These are phyloP conservation scores for Pangasius djambal DNA, from an alignment of 2,797 vertebrate species.

Conservation along the genomic window DNA sequence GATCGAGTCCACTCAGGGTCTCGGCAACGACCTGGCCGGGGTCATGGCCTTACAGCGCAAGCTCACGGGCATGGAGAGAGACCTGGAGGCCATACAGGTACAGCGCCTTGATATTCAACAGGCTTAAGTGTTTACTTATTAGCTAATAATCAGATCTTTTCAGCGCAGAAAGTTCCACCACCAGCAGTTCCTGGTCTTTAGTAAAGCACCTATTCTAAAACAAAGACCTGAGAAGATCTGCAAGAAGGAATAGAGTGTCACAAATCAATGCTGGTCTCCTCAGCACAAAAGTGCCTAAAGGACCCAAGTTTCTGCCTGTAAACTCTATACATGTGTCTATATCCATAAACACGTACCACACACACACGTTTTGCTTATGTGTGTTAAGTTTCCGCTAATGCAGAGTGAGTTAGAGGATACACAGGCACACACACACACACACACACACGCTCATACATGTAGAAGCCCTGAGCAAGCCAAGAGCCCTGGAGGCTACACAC, in stretches of 20 bases:
- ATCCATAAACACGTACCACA: background rate
- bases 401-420: background rate
- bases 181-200: background rate
- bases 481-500: background rate
- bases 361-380: too few species aligned
- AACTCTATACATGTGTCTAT: background rate
- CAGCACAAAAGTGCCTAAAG: too few species aligned
- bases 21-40: conserved; percentile 91
- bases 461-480: background rate
- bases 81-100: conserved; percentile 92
- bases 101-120: background rate
- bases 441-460: background rate
- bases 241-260: too few species aligned
- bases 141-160: background rate
- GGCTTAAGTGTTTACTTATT: background rate
- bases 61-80: conserved; percentile 90
- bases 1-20: conserved; percentile 91
- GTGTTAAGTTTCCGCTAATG: background rate
- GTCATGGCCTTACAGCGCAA: conserved; percentile 93
- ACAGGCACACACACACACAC: background rate
- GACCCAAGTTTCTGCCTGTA: too few species aligned
- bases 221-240: too few species aligned
- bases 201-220: too few species aligned
- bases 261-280: too few species aligned
- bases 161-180: background rate